Percentiles rank a stretch among this genome's conserved stretches.
Conservation (phyloP, 2,888 invertebrate species). For the Patella caerulea region DNA sequence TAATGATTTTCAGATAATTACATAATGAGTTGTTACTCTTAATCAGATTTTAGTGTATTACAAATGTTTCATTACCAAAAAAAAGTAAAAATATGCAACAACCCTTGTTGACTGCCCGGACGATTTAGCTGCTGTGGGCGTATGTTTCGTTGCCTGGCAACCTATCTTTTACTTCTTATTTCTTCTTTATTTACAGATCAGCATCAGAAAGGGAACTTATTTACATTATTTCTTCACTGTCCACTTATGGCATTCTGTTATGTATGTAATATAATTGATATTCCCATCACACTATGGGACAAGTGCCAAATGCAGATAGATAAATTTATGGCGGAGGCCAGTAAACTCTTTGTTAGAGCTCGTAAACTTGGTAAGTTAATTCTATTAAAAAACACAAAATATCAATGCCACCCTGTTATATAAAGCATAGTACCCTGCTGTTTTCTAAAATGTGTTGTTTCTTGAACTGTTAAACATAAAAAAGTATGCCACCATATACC, state of each 20-base stretch:
- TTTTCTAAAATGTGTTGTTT: neutral
- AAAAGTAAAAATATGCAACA: too few species aligned
- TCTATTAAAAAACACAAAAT: neutral
- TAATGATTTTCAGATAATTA: too few species aligned
- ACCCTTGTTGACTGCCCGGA: too few species aligned
- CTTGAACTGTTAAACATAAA: neutral
- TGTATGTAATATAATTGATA: conserved; percentile 88
- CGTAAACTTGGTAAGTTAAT: conserved; percentile 80
- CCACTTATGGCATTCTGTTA: conserved; percentile 93
- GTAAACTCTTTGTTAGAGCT: conserved; percentile 84
- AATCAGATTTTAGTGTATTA: too few species aligned
- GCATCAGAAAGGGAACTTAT: conserved; percentile 85
- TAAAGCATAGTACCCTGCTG: neutral
- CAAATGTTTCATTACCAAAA: too few species aligned
- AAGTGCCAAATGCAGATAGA: conserved; percentile 89
- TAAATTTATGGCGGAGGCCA: conserved; percentile 90
- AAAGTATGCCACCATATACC: neutral
- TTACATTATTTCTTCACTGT: conserved; percentile 95
- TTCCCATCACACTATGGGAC: conserved; percentile 91
- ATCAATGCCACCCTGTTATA: neutral
- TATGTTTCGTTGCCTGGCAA: too few species aligned
- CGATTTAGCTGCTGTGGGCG: too few species aligned
- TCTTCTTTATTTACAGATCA: conserved; percentile 71
- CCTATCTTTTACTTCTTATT: too few species aligned
- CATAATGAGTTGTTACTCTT: too few species aligned